phyloP scores from a whole-genome alignment of 1,140 invertebrate species.

The Apis laboriosa region DNA sequence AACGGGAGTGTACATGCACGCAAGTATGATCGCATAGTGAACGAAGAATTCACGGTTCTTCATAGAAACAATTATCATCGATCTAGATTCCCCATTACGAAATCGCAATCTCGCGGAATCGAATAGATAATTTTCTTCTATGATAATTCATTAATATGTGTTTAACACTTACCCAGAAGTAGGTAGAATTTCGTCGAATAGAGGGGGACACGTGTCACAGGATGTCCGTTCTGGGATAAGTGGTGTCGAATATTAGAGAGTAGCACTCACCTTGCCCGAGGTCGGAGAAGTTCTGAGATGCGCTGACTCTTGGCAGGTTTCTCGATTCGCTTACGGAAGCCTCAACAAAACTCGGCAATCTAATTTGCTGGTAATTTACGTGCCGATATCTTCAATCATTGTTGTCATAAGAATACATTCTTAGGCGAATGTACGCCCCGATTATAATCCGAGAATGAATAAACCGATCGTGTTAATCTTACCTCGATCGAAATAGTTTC shows the following conservation, averaged over 20 bases:
- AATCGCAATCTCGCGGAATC: neutral
- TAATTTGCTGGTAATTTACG: conserved; percentile 71
- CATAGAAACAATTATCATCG: neutral
- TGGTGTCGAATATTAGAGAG: conserved; percentile 14
- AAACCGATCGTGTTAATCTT: neutral
- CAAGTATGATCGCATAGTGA: neutral
- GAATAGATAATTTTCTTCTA: neutral
- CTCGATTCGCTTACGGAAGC: conserved; percentile 78
- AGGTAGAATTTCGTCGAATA: neutral
- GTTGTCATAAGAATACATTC: conserved; percentile 29
- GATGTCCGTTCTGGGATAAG: neutral
- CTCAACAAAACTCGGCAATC: conserved; percentile 74
- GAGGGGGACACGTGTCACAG: conserved; percentile 22
- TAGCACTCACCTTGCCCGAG: conserved; percentile 64
- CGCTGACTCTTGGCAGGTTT: conserved; percentile 72
- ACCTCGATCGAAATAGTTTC: neutral
- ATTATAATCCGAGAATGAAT: neutral
- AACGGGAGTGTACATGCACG: neutral
- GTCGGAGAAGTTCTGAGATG: conserved; percentile 68
- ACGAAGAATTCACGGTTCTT: neutral
- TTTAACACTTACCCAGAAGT: conserved; percentile 21
- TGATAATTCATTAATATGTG: neutral
- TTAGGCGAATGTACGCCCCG: neutral
- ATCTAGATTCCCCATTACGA: neutral
- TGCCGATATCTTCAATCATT: conserved; percentile 59